phyloP scores from a whole-genome alignment of 2,797 vertebrate species.

The Sebastes reedi region DNA sequence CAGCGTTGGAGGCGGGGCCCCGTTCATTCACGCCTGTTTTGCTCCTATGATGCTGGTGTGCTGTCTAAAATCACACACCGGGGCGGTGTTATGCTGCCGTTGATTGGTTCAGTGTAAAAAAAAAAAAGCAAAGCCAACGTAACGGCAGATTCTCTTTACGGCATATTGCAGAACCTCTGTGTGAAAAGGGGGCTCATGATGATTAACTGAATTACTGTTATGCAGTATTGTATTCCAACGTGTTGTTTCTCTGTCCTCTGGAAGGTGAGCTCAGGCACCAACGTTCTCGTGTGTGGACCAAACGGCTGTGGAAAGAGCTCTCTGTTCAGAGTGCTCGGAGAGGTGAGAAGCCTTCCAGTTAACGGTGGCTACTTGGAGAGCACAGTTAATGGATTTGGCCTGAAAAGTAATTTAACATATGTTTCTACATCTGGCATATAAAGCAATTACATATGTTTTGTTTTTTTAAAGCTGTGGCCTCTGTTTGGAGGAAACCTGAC shows the following conservation, averaged over 20 bases:
- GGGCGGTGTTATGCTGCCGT: too few relatives aligned
- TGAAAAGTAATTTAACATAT: background rate
- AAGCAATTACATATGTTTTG: background rate
- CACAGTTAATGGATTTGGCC: background rate
- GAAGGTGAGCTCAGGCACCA: conserved; percentile 93
- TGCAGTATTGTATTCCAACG: background rate
- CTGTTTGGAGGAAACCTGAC: conserved; percentile 95
- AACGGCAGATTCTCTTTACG: too few relatives aligned
- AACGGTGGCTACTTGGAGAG: background rate
- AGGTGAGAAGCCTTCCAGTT: conserved; percentile 78
- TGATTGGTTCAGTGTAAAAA: too few relatives aligned
- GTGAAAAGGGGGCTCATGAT: background rate
- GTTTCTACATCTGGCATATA: background rate
- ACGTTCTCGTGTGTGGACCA: conserved; percentile 97
- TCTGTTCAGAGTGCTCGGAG: conserved; percentile 95
- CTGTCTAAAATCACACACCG: too few relatives aligned
- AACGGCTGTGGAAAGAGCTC: conserved; percentile 99
- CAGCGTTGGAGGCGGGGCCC: too few relatives aligned
- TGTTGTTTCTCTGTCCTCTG: background rate
- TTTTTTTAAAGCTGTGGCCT: conserved; percentile 89
- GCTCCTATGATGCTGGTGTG: too few relatives aligned
- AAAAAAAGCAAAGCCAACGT: too few relatives aligned
- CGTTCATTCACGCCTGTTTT: too few relatives aligned
- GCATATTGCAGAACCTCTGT: too few relatives aligned
- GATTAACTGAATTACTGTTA: background rate